Evolutionary conservation across 2,113 vertebrate species (phyloP), one percentile per base, ranked within the genome.

Genomic region (Bostrychus sinensis): DNA sequence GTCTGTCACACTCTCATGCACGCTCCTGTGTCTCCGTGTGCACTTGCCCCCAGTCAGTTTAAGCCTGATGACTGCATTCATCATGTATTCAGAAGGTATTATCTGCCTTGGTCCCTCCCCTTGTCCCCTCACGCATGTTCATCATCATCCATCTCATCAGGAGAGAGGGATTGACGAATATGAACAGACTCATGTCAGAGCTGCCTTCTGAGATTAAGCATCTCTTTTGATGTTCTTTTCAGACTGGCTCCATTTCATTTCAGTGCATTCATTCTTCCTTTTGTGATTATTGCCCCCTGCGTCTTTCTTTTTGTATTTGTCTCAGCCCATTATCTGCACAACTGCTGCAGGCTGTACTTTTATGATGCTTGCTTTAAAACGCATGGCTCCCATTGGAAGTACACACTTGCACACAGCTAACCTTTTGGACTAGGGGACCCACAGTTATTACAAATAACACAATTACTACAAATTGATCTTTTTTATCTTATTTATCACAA

Each of bases 41-140:
- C 81, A 88, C 85, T 88, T 77, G 55, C 81, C 81, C 80, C 83
- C 80, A 89, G 87, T 84, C 86, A 85, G 81, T 87, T 83, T 89
- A 88, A 91, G 88, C 91, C 90, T 56, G 68, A 83, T 88, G 87
- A 91, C 91, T 90, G 89, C 86, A 86, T 92, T 93, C 94, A 94
- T 93, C 92, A 89, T 89, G 93, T 92, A 92, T 94, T 92, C 93
- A 89, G 89, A 80, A 92, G 91, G 93, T 93, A 93, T 94, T 91
- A 93, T 92, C 65, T 66, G 41, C 51, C 69, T 50, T 38, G 66
- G 67, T 48, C 71, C 68, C 76, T 41, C 56, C 65, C 81, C 60
- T 71, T 70, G 28, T 26, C 42, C 59, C 41, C 81, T 76, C 81
- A 76, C 16, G 65, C 78, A 80, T 57, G 72, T 59, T 66, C 62